Conservation (phyloP, 1,140 invertebrate species). For the Apis florea region DNA sequence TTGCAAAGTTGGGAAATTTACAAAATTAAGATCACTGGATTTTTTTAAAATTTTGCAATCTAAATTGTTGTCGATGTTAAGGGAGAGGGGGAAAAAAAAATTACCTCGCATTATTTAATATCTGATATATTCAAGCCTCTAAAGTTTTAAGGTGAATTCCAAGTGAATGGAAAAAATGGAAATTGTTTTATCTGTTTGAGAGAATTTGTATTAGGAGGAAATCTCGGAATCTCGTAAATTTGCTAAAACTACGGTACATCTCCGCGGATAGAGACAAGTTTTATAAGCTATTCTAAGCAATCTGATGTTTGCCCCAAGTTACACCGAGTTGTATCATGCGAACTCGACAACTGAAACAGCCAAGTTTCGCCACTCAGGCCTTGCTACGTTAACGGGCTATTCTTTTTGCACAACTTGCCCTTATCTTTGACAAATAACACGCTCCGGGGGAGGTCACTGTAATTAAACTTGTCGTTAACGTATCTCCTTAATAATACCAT, state of each 20-base stretch:
- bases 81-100: too few relatives aligned
- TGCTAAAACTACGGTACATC: not conserved
- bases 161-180: too few relatives aligned
- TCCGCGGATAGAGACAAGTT: not conserved
- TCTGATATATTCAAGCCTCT: too few relatives aligned
- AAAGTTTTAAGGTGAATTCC: too few relatives aligned
- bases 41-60: too few relatives aligned
- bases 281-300: slow-evolving; percentile 36
- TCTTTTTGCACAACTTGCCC: slow-evolving; percentile 6
- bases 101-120: too few relatives aligned
- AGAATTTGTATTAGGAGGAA: not conserved
- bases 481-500: not conserved
- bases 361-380: slow-evolving; percentile 11
- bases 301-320: slow-evolving; percentile 36
- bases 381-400: not conserved
- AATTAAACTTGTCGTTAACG: slow-evolving; percentile 13
- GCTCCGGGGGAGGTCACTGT: not conserved
- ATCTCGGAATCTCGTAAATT: not conserved
- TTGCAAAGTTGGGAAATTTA: too few relatives aligned
- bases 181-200: not conserved
- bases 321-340: slow-evolving; percentile 16
- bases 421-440: slow-evolving; percentile 7
- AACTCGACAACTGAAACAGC: slow-evolving; percentile 29
- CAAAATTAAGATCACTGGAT: too few relatives aligned
- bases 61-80: too few relatives aligned